Conservation (phyloP, 2,113 vertebrate species). For the Cacatua alba region DNA sequence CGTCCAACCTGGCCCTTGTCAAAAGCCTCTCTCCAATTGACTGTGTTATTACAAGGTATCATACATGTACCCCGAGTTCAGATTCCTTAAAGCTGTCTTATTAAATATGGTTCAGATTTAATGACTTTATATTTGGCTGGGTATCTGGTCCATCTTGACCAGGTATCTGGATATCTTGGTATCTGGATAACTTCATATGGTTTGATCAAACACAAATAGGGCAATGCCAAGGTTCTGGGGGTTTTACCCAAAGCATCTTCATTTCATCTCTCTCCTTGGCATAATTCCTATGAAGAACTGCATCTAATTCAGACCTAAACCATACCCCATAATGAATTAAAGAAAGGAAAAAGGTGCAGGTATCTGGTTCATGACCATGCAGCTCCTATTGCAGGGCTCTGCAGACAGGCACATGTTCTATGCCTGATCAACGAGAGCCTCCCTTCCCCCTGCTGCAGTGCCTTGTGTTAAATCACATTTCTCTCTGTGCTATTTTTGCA, state of each 20-base stretch:
- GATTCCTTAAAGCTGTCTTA: background rate
- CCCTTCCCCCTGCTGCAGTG: background rate
- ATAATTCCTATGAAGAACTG: background rate
- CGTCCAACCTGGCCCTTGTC: background rate
- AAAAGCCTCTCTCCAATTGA: background rate
- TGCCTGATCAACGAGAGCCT: background rate
- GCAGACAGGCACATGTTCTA: background rate
- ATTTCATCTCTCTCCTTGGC: background rate
- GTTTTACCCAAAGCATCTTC: background rate
- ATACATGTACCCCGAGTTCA: background rate
- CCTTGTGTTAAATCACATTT: background rate
- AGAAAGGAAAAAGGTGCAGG: background rate
- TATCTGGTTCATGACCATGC: background rate
- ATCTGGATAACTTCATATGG: background rate
- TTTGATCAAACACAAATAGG: background rate
- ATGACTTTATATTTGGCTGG: background rate
- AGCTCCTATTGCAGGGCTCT: background rate
- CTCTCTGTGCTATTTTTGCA: background rate
- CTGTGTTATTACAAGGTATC: background rate
- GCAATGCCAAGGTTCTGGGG: background rate
- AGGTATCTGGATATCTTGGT: background rate
- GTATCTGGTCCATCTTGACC: background rate
- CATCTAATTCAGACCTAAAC: background rate
- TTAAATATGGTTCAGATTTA: background rate
- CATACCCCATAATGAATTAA: background rate